These are phyloP conservation scores for Colinus virginianus DNA, from an alignment of 2,113 vertebrate genomes.

Conservation along the genomic window DNA sequence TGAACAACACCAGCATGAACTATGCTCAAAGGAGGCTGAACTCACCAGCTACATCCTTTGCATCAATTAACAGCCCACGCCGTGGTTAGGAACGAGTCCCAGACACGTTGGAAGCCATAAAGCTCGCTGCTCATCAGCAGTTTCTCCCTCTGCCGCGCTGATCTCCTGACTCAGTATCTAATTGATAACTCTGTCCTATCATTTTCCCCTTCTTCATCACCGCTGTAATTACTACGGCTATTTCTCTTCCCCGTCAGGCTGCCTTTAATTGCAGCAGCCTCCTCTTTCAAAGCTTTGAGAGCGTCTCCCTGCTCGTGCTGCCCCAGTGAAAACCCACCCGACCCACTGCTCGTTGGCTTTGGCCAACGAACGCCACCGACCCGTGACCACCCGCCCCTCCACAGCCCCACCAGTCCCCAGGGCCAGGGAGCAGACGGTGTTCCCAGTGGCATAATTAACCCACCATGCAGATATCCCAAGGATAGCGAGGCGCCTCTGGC, in stretches of 20 bases:
- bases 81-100: not conserved
- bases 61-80: not conserved
- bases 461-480: not conserved
- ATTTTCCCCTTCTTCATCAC: not conserved
- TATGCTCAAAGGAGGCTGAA: not conserved
- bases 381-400: not conserved
- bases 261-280: not conserved
- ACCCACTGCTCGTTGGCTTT: not conserved
- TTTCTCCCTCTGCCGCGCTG: not conserved
- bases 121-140: not conserved
- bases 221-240: not conserved
- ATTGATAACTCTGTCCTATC: not conserved
- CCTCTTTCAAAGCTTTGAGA: not conserved
- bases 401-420: too few relatives aligned
- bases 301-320: rapidly evolving
- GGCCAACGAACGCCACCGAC: not conserved
- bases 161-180: not conserved
- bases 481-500: not conserved
- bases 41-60: not conserved
- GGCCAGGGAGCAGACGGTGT: not conserved
- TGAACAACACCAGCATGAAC: rapidly evolving
- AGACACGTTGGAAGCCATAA: rapidly evolving
- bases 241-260: not conserved
- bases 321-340: not conserved
- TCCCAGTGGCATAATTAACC: not conserved